Conservation (phyloP, 2,797 vertebrate genomes). For the Pagetopsis macropterus region DNA sequence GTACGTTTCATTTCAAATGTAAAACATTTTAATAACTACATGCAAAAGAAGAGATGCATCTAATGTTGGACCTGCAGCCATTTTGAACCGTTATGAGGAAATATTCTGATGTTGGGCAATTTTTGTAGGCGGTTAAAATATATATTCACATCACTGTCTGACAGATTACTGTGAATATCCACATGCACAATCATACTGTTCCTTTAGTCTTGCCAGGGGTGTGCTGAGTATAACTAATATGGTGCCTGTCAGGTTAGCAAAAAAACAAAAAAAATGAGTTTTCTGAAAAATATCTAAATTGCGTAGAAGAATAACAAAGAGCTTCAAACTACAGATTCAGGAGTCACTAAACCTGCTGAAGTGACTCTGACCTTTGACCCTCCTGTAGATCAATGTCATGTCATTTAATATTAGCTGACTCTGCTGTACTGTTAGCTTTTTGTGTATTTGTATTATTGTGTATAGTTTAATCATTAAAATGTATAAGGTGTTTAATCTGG, state of each 20-base stretch:
- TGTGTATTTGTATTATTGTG: neutral
- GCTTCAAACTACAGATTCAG: neutral
- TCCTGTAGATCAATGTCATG: neutral
- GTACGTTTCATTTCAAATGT: neutral
- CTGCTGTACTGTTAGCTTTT: neutral
- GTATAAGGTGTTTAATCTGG: neutral
- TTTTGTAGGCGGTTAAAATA: neutral
- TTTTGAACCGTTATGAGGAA: neutral
- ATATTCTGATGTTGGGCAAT: neutral
- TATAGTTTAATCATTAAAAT: constrained; percentile 1
- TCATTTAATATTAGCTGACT: neutral
- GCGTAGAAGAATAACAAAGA: neutral
- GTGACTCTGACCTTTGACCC: neutral
- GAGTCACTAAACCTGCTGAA: neutral
- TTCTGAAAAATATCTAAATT: neutral
- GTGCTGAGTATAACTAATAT: neutral
- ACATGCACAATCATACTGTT: neutral
- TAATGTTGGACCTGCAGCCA: neutral
- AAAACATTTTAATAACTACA: neutral
- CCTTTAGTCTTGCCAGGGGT: neutral
- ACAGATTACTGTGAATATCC: constrained; percentile 1
- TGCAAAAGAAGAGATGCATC: neutral
- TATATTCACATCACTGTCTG: neutral
- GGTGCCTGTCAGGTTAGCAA: neutral
- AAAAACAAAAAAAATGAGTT: neutral